Base-by-base conservation (phyloP, 2,797 vertebrate species). In the Liparis tanakae region DNA sequence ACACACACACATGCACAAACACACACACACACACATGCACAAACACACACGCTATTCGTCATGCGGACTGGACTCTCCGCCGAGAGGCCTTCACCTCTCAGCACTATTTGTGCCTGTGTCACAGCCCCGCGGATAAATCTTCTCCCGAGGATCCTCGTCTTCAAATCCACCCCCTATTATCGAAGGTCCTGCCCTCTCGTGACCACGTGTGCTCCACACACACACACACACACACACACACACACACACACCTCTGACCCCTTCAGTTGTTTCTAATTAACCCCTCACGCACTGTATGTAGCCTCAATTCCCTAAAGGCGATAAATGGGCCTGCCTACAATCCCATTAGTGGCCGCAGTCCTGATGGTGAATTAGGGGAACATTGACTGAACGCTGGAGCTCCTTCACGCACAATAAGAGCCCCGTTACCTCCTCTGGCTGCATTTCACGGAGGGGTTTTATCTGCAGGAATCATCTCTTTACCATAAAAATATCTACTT, bases 261-360 rank as follows among this genome's bases (percentile, higher is more conserved):
- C 95, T 79, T 93, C 96, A 93, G 73, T 95, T 97, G 96, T 96
- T 96, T 96, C 95, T 96, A 96, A 98, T 98, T 98, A 97, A 97
- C 97, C 97, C 94, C 92, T 96, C 95, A 96, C 95, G 96, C 88
- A 85, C 93, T 92, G 91, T 46, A 81, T 95, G 93, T 92, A 82
- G 86, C 88, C 82, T 79, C 89, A 89, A 92, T 92, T 93, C 83
- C 93, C 94, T 91, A 94, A 92, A 93, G 93, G 94, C 95, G 91
- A 94, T 95, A 95, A 95, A 95, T 82, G 70, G 85, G 77, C 79
- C 75, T 89, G 83, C 91, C 91, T 93, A 91, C 88, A 92, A 95
- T 94, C 94, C 95, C 94, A 95, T 93, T 93, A 92, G 93, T 87
- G 85, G 88, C 89, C 89, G 82, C 91, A 92, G 91, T 88, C 95